These are phyloP conservation scores for Turnix velox DNA, from an alignment of 2,113 vertebrate species.

Conservation along the genomic window DNA sequence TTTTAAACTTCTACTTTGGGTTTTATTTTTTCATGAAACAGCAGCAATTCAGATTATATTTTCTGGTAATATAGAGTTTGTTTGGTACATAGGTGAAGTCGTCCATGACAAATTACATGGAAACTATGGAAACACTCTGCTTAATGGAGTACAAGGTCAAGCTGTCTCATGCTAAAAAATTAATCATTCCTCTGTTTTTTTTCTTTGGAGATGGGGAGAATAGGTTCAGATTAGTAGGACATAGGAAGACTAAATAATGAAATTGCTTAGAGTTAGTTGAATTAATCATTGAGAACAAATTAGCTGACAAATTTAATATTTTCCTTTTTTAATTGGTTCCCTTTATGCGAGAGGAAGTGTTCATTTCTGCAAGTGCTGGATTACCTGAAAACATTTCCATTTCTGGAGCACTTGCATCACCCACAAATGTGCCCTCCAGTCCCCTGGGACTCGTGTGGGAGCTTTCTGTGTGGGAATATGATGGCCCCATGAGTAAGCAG, in stretches of 20 bases:
- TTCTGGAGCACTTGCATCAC: neutral
- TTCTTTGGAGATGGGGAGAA: neutral
- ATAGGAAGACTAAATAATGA: neutral
- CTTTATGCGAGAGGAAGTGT: neutral
- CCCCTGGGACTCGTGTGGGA: neutral
- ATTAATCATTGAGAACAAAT: neutral
- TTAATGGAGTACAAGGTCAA: neutral
- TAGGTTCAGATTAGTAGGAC: neutral
- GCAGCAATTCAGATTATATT: neutral
- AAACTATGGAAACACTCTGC: conserved; percentile 19
- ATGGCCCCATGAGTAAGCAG: rapidly evolving
- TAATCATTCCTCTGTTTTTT: neutral
- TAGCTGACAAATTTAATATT: neutral
- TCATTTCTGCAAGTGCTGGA: neutral
- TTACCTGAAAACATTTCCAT: neutral
- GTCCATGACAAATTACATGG: neutral
- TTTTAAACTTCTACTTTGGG: neutral
- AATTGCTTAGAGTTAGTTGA: neutral
- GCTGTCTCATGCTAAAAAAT: neutral
- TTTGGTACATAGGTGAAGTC: neutral
- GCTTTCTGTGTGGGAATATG: neutral
- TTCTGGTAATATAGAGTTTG: neutral
- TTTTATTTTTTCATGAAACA: neutral
- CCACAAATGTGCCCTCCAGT: neutral
- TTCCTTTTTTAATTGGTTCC: neutral